Evolutionary conservation across 2,113 vertebrate species (phyloP).

Genomic region (Scomber japonicus): DNA sequence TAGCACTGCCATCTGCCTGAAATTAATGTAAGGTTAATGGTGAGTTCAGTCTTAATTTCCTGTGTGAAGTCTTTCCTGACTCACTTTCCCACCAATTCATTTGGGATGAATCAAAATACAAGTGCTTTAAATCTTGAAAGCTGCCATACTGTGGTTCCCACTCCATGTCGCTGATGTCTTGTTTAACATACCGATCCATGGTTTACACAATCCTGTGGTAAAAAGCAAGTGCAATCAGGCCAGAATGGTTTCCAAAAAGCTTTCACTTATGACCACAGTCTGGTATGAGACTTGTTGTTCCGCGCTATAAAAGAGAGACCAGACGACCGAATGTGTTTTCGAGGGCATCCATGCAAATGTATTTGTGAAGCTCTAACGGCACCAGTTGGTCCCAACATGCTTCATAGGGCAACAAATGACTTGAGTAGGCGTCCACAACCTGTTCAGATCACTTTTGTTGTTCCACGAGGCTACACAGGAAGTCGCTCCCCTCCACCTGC

Average conservation of each 20-base stretch:
- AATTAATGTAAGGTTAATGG: constrained; percentile 71
- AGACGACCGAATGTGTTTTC: neutral
- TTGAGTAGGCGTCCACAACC: constrained; percentile 9
- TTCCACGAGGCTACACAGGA: constrained; percentile 5
- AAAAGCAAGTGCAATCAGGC: neutral
- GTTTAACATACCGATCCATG: neutral
- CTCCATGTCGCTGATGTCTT: neutral
- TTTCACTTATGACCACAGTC: neutral
- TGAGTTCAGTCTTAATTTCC: constrained; percentile 74
- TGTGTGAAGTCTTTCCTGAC: constrained; percentile 44
- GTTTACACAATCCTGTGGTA: neutral
- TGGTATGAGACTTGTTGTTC: neutral
- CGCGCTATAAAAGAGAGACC: neutral
- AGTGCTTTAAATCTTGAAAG: constrained; percentile 28
- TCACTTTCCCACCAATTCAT: constrained; percentile 65
- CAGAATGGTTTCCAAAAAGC: neutral
- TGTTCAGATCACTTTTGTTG: neutral
- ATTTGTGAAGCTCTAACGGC: neutral
- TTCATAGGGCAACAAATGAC: constrained; percentile 22
- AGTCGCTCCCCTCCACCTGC: neutral
- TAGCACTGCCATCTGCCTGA: constrained; percentile 48
- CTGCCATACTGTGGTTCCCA: constrained; percentile 36
- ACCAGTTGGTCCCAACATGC: neutral
- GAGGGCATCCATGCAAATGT: neutral
- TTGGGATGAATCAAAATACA: constrained; percentile 42